Conservation (phyloP, 1,140 invertebrate species). For the Drosophila pandora region DNA sequence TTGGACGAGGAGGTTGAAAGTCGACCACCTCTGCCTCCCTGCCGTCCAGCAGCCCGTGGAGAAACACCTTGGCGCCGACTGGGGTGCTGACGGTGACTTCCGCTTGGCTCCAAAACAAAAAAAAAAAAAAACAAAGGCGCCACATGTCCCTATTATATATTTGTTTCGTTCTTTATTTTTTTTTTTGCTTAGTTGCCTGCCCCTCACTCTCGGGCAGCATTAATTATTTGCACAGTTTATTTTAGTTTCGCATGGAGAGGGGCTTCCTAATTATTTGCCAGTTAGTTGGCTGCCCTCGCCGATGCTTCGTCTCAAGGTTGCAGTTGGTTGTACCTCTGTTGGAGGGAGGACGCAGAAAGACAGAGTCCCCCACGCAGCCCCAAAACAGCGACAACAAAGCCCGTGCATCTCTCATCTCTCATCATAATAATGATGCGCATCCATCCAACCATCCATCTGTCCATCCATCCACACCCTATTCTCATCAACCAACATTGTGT, state of each 20-base stretch:
- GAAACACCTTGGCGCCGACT: slow-evolving; percentile 44
- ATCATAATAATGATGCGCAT: slow-evolving; percentile 59
- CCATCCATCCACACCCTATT: slow-evolving; percentile 52
- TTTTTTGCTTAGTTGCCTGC: slow-evolving; percentile 3
- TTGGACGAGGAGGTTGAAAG: slow-evolving; percentile 5
- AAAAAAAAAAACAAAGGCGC: slow-evolving; percentile 50
- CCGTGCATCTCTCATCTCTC: slow-evolving; percentile 19
- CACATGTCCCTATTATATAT: slow-evolving; percentile 63
- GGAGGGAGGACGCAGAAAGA: slow-evolving; percentile 13
- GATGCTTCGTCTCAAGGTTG: slow-evolving; percentile 56
- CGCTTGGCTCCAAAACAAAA: slow-evolving; percentile 37
- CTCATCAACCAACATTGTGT: slow-evolving; percentile 55
- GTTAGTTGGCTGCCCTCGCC: slow-evolving; percentile 37
- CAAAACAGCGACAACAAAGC: slow-evolving; percentile 29
- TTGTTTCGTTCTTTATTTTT: slow-evolving; percentile 4
- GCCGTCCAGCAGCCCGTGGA: slow-evolving; percentile 47
- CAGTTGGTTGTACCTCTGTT: slow-evolving; percentile 21
- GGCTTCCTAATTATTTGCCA: slow-evolving; percentile 60
- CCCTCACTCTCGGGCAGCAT: slow-evolving; percentile 22
- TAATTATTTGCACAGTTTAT: slow-evolving; percentile 72
- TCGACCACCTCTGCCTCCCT: background rate
- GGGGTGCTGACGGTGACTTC: slow-evolving; percentile 46
- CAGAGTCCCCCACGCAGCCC: background rate
- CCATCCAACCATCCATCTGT: slow-evolving; percentile 44
- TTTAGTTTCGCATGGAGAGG: slow-evolving; percentile 38